These are phyloP conservation scores for Crypturellus undulatus DNA, from an alignment of 2,113 vertebrate genomes.

Conservation along the genomic window DNA sequence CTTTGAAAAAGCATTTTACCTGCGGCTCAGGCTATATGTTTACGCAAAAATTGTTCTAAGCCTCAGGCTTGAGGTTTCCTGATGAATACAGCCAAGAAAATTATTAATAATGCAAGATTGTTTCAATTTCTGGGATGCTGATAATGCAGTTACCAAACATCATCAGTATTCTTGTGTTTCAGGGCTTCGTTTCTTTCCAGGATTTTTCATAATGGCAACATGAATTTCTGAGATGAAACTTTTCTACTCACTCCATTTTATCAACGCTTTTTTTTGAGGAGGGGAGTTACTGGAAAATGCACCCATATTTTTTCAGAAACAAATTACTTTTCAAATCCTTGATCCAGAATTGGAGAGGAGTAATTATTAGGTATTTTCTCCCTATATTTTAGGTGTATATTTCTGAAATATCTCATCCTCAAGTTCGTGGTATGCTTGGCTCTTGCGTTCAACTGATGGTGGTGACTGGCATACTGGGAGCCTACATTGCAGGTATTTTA, in stretches of 20 bases:
- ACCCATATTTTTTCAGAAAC: background rate
- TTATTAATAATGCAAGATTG: background rate
- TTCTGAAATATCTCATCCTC: slow-evolving; percentile 89
- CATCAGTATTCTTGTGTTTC: background rate
- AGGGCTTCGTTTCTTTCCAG: background rate
- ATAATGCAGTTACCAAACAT: background rate
- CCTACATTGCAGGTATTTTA: slow-evolving; percentile 87
- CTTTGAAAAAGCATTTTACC: background rate
- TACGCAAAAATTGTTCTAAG: background rate
- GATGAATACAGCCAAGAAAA: background rate
- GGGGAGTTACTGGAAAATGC: background rate
- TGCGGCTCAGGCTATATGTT: background rate
- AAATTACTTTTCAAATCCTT: background rate
- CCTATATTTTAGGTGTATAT: slow-evolving; percentile 85
- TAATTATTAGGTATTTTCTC: background rate
- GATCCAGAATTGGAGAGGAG: background rate
- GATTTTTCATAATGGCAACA: background rate
- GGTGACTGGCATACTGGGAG: slow-evolving; percentile 90
- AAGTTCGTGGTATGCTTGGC: slow-evolving; percentile 87
- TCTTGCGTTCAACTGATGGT: slow-evolving; percentile 96
- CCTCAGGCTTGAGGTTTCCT: background rate
- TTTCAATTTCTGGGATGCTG: background rate
- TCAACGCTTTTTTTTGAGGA: background rate
- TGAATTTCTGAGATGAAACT: background rate
- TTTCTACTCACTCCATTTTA: background rate